Evolutionary conservation across 1,140 invertebrate species (phyloP).

Genomic region (Sipha flava): DNA sequence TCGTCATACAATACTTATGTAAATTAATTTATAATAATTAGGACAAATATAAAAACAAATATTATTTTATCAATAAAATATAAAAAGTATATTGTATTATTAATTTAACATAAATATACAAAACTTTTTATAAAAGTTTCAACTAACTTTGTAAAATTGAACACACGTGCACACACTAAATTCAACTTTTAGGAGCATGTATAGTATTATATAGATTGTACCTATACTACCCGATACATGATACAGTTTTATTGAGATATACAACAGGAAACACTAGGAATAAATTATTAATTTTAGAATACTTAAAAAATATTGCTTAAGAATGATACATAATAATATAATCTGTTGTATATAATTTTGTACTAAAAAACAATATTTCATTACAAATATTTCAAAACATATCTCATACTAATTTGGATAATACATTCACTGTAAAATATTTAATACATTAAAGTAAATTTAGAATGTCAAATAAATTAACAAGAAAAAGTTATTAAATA

Average conservation of each 20-base stretch:
- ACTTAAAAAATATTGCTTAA: conserved; percentile 2
- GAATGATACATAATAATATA: neutral
- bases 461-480: neutral
- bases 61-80: no score
- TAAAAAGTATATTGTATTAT: neutral
- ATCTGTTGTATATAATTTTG: conserved; percentile 11
- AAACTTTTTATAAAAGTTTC: neutral
- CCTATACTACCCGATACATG: no score
- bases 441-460: neutral
- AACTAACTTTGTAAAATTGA: neutral
- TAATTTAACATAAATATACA: neutral
- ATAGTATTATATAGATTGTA: neutral
- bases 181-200: neutral
- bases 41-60: no score
- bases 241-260: neutral
- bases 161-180: no score
- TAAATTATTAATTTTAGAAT: neutral
- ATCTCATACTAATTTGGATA: neutral
- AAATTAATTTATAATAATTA: no score
- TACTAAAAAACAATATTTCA: conserved; percentile 4
- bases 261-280: neutral
- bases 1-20: no score
- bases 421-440: neutral
- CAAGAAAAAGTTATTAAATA: neutral
- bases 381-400: neutral